Evolutionary conservation across 2,797 vertebrate genomes (phyloP).

Genomic region (Kryptolebias ocellatus): DNA sequence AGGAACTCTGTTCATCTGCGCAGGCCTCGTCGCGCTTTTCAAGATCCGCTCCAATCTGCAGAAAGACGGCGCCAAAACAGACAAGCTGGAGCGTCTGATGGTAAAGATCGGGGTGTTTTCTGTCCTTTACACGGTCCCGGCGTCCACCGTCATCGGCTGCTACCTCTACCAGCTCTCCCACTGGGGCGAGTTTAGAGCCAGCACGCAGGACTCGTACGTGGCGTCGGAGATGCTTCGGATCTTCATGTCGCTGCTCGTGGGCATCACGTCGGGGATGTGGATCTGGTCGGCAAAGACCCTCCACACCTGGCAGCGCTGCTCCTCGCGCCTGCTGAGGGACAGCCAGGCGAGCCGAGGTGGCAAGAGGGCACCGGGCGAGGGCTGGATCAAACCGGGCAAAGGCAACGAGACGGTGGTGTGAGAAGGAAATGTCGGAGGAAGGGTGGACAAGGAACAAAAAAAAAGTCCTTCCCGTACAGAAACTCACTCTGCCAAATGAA

Average conservation of each 20-base stretch:
- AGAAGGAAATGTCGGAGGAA: constrained; percentile 43
- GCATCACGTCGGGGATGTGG: constrained; percentile 99
- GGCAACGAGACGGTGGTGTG: constrained; percentile 97
- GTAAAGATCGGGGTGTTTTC: constrained; percentile 99
- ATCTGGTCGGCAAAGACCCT: constrained; percentile 99
- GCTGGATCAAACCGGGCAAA: constrained; percentile 93
- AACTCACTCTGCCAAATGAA: constrained; percentile 37
- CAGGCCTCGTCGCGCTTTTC: constrained; percentile 95
- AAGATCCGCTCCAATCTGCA: constrained; percentile 99
- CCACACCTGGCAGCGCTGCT: constrained; percentile 97
- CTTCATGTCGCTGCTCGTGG: constrained; percentile 98
- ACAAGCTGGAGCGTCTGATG: constrained; percentile 97
- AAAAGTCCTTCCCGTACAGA: constrained; percentile 32
- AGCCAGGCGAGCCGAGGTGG: constrained; percentile 85
- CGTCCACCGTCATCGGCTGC: constrained; percentile 95
- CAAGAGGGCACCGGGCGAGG: constrained; percentile 85
- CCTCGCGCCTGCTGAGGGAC: constrained; percentile 89
- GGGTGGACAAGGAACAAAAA: constrained; percentile 21
- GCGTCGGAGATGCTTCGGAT: constrained; percentile 97
- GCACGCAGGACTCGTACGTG: constrained; percentile 90
- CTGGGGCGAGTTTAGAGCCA: constrained; percentile 91
- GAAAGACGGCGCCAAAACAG: constrained; percentile 98
- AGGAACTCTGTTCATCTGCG: constrained; percentile 96
- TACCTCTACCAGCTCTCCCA: constrained; percentile 97
- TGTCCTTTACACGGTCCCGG: constrained; percentile 95